Base-by-base conservation (phyloP, 1,140 invertebrate genomes). In the Drosophila kikkawai region DNA sequence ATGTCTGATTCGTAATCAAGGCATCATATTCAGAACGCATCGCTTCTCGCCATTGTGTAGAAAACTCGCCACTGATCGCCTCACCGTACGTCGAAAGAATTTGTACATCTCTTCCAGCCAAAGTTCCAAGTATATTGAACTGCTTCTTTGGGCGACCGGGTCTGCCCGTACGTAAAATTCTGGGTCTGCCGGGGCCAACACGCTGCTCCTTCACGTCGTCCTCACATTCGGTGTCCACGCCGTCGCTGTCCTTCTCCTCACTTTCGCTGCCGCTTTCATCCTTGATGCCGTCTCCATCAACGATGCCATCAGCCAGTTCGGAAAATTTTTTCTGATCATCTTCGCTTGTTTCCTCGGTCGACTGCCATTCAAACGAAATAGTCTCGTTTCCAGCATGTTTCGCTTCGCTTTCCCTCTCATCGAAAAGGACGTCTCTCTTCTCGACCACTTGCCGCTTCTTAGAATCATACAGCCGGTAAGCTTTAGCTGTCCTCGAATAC, bases 1-100 rank as follows among this genome's bases (percentile, higher is more conserved):
- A 55, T 7, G 32, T 36, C 32, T 9, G 47, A 29, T 50, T 50
- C 26, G 13, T 50, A 29, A n/a, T n/a, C n/a, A 50, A 29, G 4
- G 47, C 26, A 50, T 50, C 47, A 50, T n/a, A n/a, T 50, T 50
- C 47, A 50, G 7, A 19, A 19, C 29, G 29, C 51, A 36, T 53
- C 32, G 51, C 17, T 53, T 53, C 11, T 17, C 11, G 29, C 11
- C 50, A 53, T 34, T n/a, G n/a, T 32, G 12, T 53, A 1, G 7
- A 19, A 36, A 51, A n/a, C n/a, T n/a, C 15, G 5, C 11, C 50
- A 15, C 50, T 19, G 3, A 36, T 34, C n/a, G n/a, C 17, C 4
- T 53, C 51, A 13, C 15, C 17, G 29, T 51, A 51, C n/a, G 50
- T 34, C 15, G 50, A 51, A 19, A 32, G 32, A 19, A 53, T 13